Conservation (phyloP, 2,888 invertebrate species). For the Brachyptera putata region DNA sequence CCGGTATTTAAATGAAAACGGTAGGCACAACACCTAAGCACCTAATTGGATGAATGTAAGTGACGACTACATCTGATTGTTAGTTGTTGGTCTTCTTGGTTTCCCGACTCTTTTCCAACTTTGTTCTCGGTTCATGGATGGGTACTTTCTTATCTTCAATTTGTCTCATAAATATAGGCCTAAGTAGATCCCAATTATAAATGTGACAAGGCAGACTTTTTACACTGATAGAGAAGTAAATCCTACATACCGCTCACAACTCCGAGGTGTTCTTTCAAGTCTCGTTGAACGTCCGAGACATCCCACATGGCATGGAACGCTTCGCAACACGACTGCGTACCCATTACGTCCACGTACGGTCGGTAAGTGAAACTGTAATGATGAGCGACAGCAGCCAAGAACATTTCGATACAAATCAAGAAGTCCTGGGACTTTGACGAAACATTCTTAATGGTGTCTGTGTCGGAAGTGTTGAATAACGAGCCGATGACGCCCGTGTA, state of each 20-base stretch:
- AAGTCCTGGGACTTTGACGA: conserved; percentile 85
- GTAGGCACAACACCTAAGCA: too few relatives aligned
- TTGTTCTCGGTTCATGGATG: too few relatives aligned
- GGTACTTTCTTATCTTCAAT: too few relatives aligned
- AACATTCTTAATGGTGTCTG: conserved; percentile 64
- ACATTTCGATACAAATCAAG: conserved; percentile 96
- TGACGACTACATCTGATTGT: too few relatives aligned
- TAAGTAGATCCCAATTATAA: too few relatives aligned
- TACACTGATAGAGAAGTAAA: too few relatives aligned
- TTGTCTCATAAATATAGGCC: too few relatives aligned
- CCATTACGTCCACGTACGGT: conserved; percentile 60
- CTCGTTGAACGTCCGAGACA: conserved; percentile 90
- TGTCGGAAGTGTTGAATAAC: conserved; percentile 64
- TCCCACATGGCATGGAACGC: conserved; percentile 93
- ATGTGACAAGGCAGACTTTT: too few relatives aligned
- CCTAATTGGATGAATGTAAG: too few relatives aligned
- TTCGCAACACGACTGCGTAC: conserved; percentile 58
- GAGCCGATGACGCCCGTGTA: conserved; percentile 76
- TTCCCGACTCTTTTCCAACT: too few relatives aligned
- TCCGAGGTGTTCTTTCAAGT: conserved; percentile 88
- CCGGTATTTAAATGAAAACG: too few relatives aligned
- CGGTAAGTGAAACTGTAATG: conserved; percentile 94
- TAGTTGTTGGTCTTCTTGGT: too few relatives aligned
- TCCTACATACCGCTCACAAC: conserved; percentile 69
- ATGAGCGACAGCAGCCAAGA: conserved; percentile 90